These are phyloP conservation scores for Mesoclemmys tuberculata DNA, from an alignment of 2,113 vertebrate genomes.

Conservation along the genomic window DNA sequence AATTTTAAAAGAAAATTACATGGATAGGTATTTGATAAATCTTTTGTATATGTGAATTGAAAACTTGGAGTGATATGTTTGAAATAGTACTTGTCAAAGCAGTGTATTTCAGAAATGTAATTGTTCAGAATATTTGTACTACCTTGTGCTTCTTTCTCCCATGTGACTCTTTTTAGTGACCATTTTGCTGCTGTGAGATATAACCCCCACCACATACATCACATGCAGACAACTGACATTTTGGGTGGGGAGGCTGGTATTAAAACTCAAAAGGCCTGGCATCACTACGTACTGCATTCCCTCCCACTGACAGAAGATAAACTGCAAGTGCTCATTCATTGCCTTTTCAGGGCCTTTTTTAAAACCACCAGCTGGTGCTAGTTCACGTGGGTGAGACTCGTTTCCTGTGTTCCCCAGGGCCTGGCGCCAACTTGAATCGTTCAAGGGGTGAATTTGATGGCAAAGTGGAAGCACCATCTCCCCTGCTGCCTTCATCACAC, in stretches of 20 bases:
- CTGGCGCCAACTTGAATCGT: slow-evolving; percentile 81
- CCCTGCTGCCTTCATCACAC: slow-evolving; percentile 68
- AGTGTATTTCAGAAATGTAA: background rate
- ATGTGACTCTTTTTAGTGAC: background rate
- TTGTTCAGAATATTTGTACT: background rate
- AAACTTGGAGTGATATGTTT: background rate
- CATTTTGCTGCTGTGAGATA: background rate
- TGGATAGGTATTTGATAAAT: background rate
- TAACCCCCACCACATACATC: background rate
- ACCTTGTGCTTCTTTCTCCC: background rate
- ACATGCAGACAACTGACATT: accelerated
- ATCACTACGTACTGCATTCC: background rate
- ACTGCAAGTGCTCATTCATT: slow-evolving; percentile 49
- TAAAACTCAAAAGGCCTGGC: slow-evolving; percentile 7
- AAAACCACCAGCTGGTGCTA: slow-evolving; percentile 82
- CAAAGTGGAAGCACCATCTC: slow-evolving; percentile 83
- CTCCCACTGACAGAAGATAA: slow-evolving; percentile 30
- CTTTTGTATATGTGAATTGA: background rate
- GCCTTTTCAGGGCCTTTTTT: slow-evolving; percentile 74
- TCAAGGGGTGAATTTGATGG: slow-evolving; percentile 83
- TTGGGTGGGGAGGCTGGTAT: slow-evolving; percentile 29
- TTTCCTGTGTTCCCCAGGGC: slow-evolving; percentile 95
- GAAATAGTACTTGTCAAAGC: background rate
- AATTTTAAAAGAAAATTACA: background rate
- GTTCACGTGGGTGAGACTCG: slow-evolving; percentile 89